A percentile compares a stretch with the other conserved stretches of the same genome.
These are phyloP conservation scores for Aelia acuminata DNA, from an alignment of 2,888 invertebrate species.

Conservation along the genomic window DNA sequence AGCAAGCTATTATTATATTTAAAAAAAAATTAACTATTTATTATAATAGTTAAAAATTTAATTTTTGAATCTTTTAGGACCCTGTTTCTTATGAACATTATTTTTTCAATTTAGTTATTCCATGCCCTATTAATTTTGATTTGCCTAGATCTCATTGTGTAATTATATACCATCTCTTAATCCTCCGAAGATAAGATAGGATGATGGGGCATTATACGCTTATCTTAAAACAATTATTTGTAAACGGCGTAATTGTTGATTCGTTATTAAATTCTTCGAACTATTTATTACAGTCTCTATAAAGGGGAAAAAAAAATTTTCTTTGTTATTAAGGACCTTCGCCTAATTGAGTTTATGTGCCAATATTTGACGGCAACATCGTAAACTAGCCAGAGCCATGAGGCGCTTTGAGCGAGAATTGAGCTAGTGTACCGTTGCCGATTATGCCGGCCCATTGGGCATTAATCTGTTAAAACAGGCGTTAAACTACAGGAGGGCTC, in stretches of 20 bases:
- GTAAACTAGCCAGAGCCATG: not conserved
- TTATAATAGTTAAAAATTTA: too few species aligned
- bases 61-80: too few species aligned
- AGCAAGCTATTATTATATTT: too few species aligned
- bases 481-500: constrained; percentile 24
- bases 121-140: not conserved
- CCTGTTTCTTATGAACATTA: too few species aligned
- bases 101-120: not conserved
- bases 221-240: not conserved
- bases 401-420: not conserved
- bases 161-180: not conserved
- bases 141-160: not conserved
- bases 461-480: constrained; percentile 50
- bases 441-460: constrained; percentile 42
- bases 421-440: constrained; percentile 13
- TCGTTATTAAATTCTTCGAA: not conserved
- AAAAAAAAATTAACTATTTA: too few species aligned
- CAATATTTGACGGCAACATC: not conserved
- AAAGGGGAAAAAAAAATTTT: not conserved
- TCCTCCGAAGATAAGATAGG: not conserved
- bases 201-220: not conserved
- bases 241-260: not conserved
- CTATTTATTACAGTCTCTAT: not conserved
- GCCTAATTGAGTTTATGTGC: not conserved
- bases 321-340: not conserved